Conservation (phyloP, 2,888 invertebrate species). For the Digitonthophagus gazella region DNA sequence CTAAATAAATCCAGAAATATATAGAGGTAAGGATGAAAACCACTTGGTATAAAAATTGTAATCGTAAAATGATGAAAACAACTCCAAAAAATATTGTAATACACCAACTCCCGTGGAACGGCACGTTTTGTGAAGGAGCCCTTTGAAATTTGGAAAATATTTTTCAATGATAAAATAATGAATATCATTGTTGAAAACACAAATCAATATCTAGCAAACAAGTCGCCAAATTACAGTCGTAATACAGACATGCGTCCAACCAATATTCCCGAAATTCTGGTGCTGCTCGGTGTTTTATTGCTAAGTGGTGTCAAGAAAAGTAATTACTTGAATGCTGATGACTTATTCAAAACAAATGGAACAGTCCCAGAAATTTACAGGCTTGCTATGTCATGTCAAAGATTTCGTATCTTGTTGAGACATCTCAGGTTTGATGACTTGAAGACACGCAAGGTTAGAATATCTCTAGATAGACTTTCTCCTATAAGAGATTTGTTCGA, state of each 20-base stretch:
- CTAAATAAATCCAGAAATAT: too few relatives aligned
- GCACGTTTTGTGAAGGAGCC: too few relatives aligned
- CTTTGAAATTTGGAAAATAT: too few relatives aligned
- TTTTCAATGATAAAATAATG: too few relatives aligned
- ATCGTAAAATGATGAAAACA: too few relatives aligned
- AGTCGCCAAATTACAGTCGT: slow-evolving; percentile 21
- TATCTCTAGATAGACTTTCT: slow-evolving; percentile 28
- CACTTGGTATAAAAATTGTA: too few relatives aligned
- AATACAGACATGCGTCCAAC: slow-evolving; percentile 26
- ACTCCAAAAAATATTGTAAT: too few relatives aligned
- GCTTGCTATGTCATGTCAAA: slow-evolving; percentile 29
- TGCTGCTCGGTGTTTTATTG: slow-evolving; percentile 36
- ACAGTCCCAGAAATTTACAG: slow-evolving; percentile 34
- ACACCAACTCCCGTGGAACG: too few relatives aligned
- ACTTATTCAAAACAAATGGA: slow-evolving; percentile 34
- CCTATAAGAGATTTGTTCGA: slow-evolving; percentile 6
- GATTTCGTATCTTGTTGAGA: slow-evolving; percentile 31
- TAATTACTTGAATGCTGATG: slow-evolving; percentile 20
- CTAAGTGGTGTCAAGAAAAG: slow-evolving; percentile 31
- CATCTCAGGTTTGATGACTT: slow-evolving; percentile 33
- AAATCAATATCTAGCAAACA: background rate
- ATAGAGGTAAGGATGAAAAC: too few relatives aligned
- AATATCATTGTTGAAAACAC: too few relatives aligned
- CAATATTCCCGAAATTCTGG: slow-evolving; percentile 32
- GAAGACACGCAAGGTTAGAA: slow-evolving; percentile 21